Percentiles rank a stretch among this genome's conserved stretches.
phyloP scores from a whole-genome alignment of 2,797 vertebrate genomes.

The Pelochelys cantorii region DNA sequence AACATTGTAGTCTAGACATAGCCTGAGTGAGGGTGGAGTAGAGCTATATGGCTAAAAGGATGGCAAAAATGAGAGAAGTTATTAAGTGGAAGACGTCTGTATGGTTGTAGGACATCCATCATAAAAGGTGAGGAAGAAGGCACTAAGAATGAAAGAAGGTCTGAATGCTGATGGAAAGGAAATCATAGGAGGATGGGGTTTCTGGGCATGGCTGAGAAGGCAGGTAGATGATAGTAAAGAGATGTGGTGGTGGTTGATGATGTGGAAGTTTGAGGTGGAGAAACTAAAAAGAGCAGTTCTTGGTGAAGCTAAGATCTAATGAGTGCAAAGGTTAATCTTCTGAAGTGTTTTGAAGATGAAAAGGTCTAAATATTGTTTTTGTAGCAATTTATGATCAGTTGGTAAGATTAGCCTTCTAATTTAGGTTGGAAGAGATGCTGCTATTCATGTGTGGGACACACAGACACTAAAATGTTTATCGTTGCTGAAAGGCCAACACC shows the following conservation, averaged over 20 bases:
- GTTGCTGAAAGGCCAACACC: conserved; percentile 92
- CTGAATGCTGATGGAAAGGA: background rate
- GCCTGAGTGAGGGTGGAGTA: background rate
- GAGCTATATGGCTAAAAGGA: background rate
- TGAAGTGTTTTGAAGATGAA: background rate
- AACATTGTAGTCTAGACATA: no score
- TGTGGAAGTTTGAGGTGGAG: background rate
- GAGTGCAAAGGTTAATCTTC: background rate
- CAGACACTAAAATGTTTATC: conserved; percentile 95
- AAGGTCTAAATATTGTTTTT: background rate
- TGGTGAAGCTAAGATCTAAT: background rate
- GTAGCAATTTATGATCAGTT: background rate
- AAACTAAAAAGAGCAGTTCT: background rate
- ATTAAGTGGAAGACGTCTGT: background rate
- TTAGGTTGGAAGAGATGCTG: conserved; percentile 95
- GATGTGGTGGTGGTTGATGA: background rate
- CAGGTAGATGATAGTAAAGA: background rate
- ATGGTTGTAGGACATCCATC: background rate
- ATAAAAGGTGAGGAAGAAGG: background rate
- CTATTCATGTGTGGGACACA: conserved; percentile 95
- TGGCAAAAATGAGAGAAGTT: background rate
- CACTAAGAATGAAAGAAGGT: background rate
- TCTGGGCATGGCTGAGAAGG: background rate
- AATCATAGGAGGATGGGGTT: background rate
- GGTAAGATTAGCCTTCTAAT: conserved; percentile 40